These are phyloP conservation scores for Chroicocephalus ridibundus DNA, from an alignment of 2,113 vertebrate species.

Conservation along the genomic window DNA sequence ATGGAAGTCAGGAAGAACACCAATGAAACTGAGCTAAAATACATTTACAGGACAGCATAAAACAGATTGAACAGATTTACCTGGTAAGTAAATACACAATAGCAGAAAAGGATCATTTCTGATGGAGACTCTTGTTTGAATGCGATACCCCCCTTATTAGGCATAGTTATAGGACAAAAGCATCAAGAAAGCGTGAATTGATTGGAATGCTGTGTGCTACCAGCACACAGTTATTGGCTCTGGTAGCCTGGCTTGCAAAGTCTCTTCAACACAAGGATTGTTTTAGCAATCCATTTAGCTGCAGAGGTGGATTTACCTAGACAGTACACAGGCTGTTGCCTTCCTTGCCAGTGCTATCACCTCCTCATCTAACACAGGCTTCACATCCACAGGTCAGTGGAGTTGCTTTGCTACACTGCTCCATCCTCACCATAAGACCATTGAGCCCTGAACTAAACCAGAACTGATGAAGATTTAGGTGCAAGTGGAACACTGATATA, in stretches of 20 bases:
- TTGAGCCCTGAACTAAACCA: background rate
- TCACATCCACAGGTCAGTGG: background rate
- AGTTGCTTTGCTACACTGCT: background rate
- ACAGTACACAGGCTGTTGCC: background rate
- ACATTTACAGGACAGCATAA: background rate
- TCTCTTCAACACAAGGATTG: constrained; percentile 45
- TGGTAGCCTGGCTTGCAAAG: constrained; percentile 18
- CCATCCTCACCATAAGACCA: background rate
- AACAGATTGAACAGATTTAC: background rate
- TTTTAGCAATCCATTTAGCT: constrained; percentile 36
- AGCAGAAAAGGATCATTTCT: background rate
- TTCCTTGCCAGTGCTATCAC: background rate
- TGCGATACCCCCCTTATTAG: background rate
- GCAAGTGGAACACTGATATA: rapidly evolving
- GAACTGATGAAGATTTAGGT: too few relatives aligned
- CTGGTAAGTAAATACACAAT: background rate
- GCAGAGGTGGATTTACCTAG: constrained; percentile 22
- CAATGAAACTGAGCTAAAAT: background rate
- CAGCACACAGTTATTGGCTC: background rate
- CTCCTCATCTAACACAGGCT: background rate
- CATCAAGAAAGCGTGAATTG: background rate
- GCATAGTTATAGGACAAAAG: background rate
- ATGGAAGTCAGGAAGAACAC: background rate
- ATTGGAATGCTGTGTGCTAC: background rate
- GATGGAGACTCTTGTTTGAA: background rate